phyloP scores from a whole-genome alignment of 2,888 invertebrate genomes.

The Leptinotarsa haldemani region DNA sequence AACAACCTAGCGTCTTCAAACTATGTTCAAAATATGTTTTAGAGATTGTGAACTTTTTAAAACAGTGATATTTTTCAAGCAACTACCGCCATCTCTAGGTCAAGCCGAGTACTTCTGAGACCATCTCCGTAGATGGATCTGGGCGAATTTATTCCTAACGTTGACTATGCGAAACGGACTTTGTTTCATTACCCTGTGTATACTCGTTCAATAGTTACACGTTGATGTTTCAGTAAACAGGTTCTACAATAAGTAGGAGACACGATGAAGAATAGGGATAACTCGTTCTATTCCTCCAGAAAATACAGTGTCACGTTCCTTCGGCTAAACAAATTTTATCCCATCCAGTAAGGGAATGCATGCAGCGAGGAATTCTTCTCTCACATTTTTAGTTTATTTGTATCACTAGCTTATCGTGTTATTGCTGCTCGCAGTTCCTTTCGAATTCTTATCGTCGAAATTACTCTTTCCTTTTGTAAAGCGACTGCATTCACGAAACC shows the following conservation, averaged over 20 bases:
- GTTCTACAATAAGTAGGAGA: background rate
- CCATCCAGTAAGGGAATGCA: background rate
- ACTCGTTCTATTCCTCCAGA: background rate
- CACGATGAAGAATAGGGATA: constrained; percentile 9
- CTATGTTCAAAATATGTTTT: too few species aligned
- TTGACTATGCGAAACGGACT: too few species aligned
- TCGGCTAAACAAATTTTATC: constrained; percentile 9
- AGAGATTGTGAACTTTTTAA: too few species aligned
- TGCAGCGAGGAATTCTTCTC: constrained; percentile 1
- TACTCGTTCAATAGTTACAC: background rate
- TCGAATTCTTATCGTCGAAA: constrained; percentile 25
- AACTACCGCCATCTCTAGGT: too few species aligned
- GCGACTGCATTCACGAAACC: constrained; percentile 7
- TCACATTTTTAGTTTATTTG: constrained; percentile 22
- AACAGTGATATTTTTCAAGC: too few species aligned
- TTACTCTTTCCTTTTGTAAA: background rate
- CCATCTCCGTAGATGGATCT: too few species aligned
- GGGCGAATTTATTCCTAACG: too few species aligned
- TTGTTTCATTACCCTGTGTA: too few species aligned
- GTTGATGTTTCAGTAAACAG: background rate
- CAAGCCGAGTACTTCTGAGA: too few species aligned
- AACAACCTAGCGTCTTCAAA: too few species aligned
- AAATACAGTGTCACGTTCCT: constrained; percentile 6
- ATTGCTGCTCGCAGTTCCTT: constrained; percentile 21
- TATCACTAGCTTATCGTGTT: constrained; percentile 23